Base-by-base conservation (phyloP, 2,797 vertebrate genomes). In the Heteromormyrus szaboi region DNA sequence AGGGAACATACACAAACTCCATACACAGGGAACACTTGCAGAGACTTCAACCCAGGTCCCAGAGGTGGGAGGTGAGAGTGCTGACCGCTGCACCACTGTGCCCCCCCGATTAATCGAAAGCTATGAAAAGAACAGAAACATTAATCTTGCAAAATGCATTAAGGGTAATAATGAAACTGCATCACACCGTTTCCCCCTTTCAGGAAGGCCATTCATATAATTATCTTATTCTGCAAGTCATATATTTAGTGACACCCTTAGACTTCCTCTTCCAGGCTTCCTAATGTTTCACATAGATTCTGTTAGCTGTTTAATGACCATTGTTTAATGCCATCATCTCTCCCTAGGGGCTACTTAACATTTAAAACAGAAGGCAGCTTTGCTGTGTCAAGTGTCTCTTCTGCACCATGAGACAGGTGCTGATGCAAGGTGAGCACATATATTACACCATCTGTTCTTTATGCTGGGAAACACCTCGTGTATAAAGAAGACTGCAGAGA, bases 351-450 rank as follows among this genome's bases (percentile, higher is more conserved):
- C 41, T 44, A 79, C 17, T 79, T 76, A 41, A 44, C 72, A 76
- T 76, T 76, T 37, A 6, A 79, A 79, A 79, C 37, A 79, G 72
- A 9, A 44, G 37, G 37, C 76, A 88, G 41, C 29, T 44, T 46
- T 46, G 37, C 25, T 59, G 51, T 84, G 88, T 37, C 79, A 54
- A 33, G 25, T 41, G 51, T 51, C 17, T 44, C 51, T 81, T 22
- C 65, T 54, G 11, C 51, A 54, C 72, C 19, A 8, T 29, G 29
- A 81, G 29, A n/a, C 17, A 11, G 33, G 3, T 22, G 53, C 37
- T 84, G 88, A 85, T 88, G 88, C 41, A 88, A 88, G 88, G 76
- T 37, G n/a, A 41, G 5, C 41, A 83, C 41, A 84, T 22, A 48
- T 33, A 62, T 88, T 85, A 11, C 53, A 50, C 41, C 79, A 84